A percentile compares a stretch with the other conserved stretches of the same genome.
Evolutionary conservation across 2,888 invertebrate species (phyloP).

Genomic region (Dione juno): DNA sequence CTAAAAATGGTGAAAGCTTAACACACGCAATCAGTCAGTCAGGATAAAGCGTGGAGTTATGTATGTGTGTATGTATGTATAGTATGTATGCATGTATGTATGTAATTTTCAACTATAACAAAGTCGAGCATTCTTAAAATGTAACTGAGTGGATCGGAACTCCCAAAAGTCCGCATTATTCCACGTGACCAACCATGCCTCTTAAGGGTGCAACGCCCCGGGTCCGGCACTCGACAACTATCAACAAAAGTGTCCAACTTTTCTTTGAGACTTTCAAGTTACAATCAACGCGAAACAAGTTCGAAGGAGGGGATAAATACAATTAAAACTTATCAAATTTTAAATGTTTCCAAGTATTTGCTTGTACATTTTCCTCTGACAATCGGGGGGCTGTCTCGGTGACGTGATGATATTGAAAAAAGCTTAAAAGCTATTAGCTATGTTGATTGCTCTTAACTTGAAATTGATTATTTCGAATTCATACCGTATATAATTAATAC

Average conservation of each 20-base stretch:
- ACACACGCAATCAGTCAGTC: no score
- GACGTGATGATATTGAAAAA: slow-evolving; percentile 33
- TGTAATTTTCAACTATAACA: background rate
- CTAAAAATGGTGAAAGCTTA: no score
- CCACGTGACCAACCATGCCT: slow-evolving; percentile 20
- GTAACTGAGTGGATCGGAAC: slow-evolving; percentile 4
- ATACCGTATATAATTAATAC: background rate
- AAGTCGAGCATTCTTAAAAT: slow-evolving; percentile 3
- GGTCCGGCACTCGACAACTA: slow-evolving; percentile 41
- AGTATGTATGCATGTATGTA: no score
- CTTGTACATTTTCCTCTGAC: slow-evolving; percentile 40
- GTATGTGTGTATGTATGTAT: no score
- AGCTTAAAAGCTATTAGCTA: slow-evolving; percentile 21
- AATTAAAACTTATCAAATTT: slow-evolving; percentile 50
- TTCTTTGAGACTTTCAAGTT: slow-evolving; percentile 38
- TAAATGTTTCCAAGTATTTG: slow-evolving; percentile 41
- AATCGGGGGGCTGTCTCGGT: slow-evolving; percentile 35
- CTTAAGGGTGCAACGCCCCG: slow-evolving; percentile 26
- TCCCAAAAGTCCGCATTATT: slow-evolving; percentile 25
- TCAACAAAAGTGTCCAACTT: slow-evolving; percentile 43
- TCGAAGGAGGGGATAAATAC: slow-evolving; percentile 45
- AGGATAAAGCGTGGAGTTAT: no score
- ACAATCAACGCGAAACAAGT: slow-evolving; percentile 44
- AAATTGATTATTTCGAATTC: background rate
- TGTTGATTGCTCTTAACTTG: slow-evolving; percentile 36